phyloP scores from a whole-genome alignment of 2,113 vertebrate species.

The Plecturocebus donacophilus region DNA sequence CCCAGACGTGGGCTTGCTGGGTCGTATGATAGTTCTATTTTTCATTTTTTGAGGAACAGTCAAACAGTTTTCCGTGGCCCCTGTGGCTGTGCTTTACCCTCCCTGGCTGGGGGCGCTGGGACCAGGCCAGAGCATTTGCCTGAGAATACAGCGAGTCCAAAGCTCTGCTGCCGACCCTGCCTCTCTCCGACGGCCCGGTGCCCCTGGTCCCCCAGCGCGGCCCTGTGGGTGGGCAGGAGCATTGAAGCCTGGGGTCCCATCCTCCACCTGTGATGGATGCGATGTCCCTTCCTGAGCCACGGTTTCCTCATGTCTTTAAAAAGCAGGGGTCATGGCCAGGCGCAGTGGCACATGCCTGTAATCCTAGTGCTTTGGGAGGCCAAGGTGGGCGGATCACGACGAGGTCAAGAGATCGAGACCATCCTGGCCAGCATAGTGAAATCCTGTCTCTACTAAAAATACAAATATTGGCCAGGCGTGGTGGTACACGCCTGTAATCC shows the following conservation, averaged over 20 bases:
- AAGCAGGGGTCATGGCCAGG: too few species aligned
- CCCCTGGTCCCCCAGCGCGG: rapidly evolving
- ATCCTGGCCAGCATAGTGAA: too few species aligned
- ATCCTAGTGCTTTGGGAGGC: too few species aligned
- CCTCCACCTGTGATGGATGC: rapidly evolving
- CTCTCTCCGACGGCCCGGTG: not conserved
- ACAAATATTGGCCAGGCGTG: too few species aligned
- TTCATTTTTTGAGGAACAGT: rapidly evolving
- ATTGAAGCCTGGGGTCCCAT: not conserved
- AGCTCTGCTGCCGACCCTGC: not conserved
- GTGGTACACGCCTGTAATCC: too few species aligned
- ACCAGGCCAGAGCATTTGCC: not conserved
- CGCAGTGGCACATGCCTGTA: too few species aligned
- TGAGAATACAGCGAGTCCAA: rapidly evolving
- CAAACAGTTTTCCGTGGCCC: not conserved
- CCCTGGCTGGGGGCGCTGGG: too few species aligned
- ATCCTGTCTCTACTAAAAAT: too few species aligned
- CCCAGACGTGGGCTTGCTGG: not conserved
- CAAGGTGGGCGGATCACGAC: too few species aligned
- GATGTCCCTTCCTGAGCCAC: too few species aligned
- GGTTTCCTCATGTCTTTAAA: not conserved
- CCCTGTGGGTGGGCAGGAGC: rapidly evolving
- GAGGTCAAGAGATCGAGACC: too few species aligned
- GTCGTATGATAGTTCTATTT: rapidly evolving
- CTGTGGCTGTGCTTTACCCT: not conserved